A percentile compares a stretch with the other conserved stretches of the same genome.
These are phyloP conservation scores for Aphelenchoides fujianensis DNA, from an alignment of 1,140 invertebrate genomes.

Conservation along the genomic window DNA sequence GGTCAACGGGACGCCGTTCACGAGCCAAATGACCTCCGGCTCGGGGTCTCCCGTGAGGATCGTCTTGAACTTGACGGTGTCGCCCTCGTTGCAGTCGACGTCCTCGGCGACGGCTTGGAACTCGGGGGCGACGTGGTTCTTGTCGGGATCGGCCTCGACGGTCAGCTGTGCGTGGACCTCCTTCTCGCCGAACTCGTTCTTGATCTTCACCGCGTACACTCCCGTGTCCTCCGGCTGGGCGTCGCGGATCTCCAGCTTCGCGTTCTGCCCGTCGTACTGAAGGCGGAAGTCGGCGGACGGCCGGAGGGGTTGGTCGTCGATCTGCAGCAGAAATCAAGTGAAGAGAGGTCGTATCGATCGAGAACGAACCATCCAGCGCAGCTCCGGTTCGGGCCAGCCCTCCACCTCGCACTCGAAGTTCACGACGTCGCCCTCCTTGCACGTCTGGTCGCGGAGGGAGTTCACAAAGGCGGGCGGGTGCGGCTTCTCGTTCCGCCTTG, in stretches of 20 bases:
- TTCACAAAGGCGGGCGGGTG: constrained; percentile 52
- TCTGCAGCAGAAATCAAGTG: constrained; percentile 48
- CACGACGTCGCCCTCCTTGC: constrained; percentile 61
- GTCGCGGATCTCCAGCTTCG: constrained; percentile 58
- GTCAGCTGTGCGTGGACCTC: constrained; percentile 49
- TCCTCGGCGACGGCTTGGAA: constrained; percentile 60
- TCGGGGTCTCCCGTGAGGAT: constrained; percentile 76
- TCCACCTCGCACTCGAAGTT: constrained; percentile 61
- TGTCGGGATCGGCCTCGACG: constrained; percentile 57
- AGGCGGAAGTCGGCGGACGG: constrained; percentile 58
- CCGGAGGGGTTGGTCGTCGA: constrained; percentile 61
- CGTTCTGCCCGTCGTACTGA: constrained; percentile 60
- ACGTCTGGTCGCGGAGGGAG: constrained; percentile 47
- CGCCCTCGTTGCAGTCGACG: constrained; percentile 61
- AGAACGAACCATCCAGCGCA: constrained; percentile 26
- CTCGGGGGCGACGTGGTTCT: constrained; percentile 59
- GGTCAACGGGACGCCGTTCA: constrained; percentile 65
- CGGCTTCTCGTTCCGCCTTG: constrained; percentile 60
- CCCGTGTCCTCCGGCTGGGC: constrained; percentile 62
- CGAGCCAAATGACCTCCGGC: constrained; percentile 69
- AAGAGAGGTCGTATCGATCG: neutral
- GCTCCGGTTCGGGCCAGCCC: constrained; percentile 61
- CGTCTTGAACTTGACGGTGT: constrained; percentile 60
- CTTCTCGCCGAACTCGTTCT: constrained; percentile 55
- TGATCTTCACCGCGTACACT: constrained; percentile 57